These are phyloP conservation scores for Amyelois transitella DNA, from an alignment of 1,140 invertebrate species.

Conservation along the genomic window DNA sequence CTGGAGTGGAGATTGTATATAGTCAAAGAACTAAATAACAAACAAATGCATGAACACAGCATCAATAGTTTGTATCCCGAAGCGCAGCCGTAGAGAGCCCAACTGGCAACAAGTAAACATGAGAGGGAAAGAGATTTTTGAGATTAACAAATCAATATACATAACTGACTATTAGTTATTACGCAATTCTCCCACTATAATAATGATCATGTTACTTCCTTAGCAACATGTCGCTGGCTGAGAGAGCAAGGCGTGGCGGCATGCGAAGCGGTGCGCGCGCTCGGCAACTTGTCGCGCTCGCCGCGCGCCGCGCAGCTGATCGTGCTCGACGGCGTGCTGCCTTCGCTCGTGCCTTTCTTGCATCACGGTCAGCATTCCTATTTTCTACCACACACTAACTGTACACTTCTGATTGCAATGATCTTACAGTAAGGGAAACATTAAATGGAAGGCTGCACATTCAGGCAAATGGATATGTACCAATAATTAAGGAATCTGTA, in stretches of 20 bases:
- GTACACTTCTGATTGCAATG: neutral
- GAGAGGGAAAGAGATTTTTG: too few relatives aligned
- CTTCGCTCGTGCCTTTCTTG: constrained; percentile 33
- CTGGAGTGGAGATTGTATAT: too few relatives aligned
- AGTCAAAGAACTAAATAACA: too few relatives aligned
- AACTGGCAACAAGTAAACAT: too few relatives aligned
- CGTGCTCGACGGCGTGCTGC: constrained; percentile 46
- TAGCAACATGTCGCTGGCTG: constrained; percentile 47
- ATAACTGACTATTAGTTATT: neutral
- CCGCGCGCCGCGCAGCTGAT: constrained; percentile 44
- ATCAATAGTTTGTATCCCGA: too few relatives aligned
- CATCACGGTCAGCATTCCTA: constrained; percentile 34
- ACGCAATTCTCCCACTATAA: neutral
- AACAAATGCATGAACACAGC: too few relatives aligned
- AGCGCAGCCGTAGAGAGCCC: too few relatives aligned
- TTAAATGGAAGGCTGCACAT: too few relatives aligned
- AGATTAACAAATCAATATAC: too few relatives aligned
- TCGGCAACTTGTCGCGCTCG: constrained; percentile 54
- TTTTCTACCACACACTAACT: neutral
- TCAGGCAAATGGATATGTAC: neutral
- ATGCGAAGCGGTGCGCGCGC: constrained; percentile 55
- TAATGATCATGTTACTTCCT: neutral
- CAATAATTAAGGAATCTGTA: too few relatives aligned
- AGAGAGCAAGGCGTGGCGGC: constrained; percentile 20
- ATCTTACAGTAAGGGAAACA: neutral